These are phyloP conservation scores for Catocala nupta DNA, from an alignment of 2,888 invertebrate species.

Conservation along the genomic window DNA sequence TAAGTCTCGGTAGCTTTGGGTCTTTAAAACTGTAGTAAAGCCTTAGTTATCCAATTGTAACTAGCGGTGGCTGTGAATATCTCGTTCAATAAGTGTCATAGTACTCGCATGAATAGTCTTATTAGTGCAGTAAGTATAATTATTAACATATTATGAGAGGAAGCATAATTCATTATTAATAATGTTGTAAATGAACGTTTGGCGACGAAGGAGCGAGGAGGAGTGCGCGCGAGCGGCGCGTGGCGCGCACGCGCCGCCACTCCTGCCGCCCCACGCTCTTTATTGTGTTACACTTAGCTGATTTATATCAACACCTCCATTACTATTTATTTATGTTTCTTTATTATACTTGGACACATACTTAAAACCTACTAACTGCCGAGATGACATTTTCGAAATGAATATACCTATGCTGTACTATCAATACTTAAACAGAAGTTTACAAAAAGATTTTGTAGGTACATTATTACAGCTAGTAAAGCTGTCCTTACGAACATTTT, in stretches of 20 bases:
- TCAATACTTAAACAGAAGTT: not conserved
- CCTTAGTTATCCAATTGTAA: too few relatives aligned
- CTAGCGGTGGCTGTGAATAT: too few relatives aligned
- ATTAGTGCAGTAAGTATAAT: not conserved
- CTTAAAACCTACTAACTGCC: not conserved
- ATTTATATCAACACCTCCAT: constrained; percentile 14
- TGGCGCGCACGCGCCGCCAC: constrained; percentile 58
- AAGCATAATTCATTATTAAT: not conserved
- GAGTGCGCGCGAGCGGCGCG: constrained; percentile 55
- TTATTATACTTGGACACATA: not conserved
- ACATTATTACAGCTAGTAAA: not conserved
- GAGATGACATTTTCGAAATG: too few relatives aligned
- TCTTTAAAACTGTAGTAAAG: too few relatives aligned
- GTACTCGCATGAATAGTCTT: too few relatives aligned
- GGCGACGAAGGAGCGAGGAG: constrained; percentile 10
- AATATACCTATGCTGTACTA: too few relatives aligned
- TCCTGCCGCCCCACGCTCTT: constrained; percentile 32
- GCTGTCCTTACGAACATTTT: not conserved
- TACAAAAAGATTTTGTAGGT: not conserved
- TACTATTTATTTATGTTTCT: not conserved
- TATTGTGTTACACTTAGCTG: constrained; percentile 12
- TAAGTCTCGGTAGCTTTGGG: too few relatives aligned
- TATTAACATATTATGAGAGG: not conserved
- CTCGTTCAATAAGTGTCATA: too few relatives aligned
- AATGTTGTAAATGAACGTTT: constrained; percentile 5